phyloP scores from a whole-genome alignment of 1,140 invertebrate genomes.

The Wiebesia pumilae region DNA sequence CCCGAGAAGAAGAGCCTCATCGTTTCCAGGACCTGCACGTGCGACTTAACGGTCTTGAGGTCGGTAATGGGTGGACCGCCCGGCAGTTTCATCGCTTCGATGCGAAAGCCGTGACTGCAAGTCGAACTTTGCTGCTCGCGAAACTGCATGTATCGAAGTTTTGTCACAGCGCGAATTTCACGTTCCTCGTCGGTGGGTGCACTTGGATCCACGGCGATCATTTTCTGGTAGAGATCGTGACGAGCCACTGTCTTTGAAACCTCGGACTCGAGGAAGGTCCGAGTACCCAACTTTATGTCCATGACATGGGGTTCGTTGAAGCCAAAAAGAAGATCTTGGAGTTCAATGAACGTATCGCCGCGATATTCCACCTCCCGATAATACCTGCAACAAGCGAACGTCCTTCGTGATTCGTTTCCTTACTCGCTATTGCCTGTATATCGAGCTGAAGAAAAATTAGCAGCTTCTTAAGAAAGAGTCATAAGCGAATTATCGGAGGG shows the following conservation, averaged over 20 bases:
- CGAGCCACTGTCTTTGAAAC: conserved; percentile 88
- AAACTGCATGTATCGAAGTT: conserved; percentile 96
- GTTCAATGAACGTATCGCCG: conserved; percentile 91
- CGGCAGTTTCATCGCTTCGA: conserved; percentile 94
- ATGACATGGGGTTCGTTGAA: conserved; percentile 92
- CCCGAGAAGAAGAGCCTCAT: conserved; percentile 86
- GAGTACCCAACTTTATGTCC: conserved; percentile 94
- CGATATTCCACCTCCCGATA: conserved; percentile 90
- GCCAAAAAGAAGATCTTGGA: conserved; percentile 90
- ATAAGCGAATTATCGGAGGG: no score
- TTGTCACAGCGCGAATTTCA: conserved; percentile 86
- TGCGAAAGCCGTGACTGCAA: conserved; percentile 93
- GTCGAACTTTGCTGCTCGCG: conserved; percentile 95
- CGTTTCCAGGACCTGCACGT: conserved; percentile 85
- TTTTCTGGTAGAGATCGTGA: conserved; percentile 90
- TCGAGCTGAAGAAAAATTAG: no score
- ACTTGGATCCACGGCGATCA: conserved; percentile 92
- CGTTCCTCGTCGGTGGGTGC: conserved; percentile 91
- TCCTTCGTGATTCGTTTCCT: neutral
- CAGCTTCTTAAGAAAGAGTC: no score
- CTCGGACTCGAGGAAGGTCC: conserved; percentile 95
- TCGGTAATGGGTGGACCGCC: conserved; percentile 85
- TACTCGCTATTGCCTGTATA: no score
- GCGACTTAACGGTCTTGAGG: conserved; percentile 85
- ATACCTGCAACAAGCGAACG: conserved; percentile 72